A percentile compares a stretch with the other conserved stretches of the same genome.
phyloP scores from a whole-genome alignment of 30 jellyfish, hydroid and myxozoan species.

The Aurelia aurita complex sp. Pacific region DNA sequence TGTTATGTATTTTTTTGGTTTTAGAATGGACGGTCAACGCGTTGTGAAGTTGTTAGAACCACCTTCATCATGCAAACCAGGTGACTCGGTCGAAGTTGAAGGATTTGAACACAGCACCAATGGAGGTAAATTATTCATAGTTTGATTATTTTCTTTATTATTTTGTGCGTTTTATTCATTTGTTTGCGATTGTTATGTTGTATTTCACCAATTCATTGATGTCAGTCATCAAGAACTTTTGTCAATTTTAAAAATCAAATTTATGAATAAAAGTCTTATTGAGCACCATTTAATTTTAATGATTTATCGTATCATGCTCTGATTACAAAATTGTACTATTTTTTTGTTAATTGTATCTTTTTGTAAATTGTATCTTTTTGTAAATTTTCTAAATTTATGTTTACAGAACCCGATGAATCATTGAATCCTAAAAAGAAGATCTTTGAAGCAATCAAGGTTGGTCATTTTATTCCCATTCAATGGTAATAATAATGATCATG shows the following conservation, averaged over 20 bases:
- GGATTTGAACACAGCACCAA: constrained; percentile 59
- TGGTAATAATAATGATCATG: no score
- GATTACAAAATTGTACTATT: no score
- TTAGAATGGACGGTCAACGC: constrained; percentile 90
- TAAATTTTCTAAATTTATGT: background rate
- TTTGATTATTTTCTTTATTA: no score
- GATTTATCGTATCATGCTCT: no score
- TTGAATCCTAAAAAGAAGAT: constrained; percentile 93
- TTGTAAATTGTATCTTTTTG: background rate
- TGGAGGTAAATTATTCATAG: constrained; percentile 64
- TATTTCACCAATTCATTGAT: no score
- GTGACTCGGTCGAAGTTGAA: constrained; percentile 78
- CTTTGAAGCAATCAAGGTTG: constrained; percentile 92
- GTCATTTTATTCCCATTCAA: no score
- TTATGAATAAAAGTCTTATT: no score
- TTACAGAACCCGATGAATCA: constrained; percentile 88
- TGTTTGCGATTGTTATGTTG: no score
- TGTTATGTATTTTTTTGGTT: background rate
- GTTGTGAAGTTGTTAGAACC: constrained; percentile 73
- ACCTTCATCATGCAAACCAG: constrained; percentile 83
- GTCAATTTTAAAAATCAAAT: no score
- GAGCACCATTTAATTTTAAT: no score
- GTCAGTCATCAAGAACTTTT: no score
- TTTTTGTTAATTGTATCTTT: background rate
- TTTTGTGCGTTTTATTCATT: no score